These are phyloP conservation scores for Ectemnius cavifrons DNA, from an alignment of 2,888 invertebrate species.

Conservation along the genomic window DNA sequence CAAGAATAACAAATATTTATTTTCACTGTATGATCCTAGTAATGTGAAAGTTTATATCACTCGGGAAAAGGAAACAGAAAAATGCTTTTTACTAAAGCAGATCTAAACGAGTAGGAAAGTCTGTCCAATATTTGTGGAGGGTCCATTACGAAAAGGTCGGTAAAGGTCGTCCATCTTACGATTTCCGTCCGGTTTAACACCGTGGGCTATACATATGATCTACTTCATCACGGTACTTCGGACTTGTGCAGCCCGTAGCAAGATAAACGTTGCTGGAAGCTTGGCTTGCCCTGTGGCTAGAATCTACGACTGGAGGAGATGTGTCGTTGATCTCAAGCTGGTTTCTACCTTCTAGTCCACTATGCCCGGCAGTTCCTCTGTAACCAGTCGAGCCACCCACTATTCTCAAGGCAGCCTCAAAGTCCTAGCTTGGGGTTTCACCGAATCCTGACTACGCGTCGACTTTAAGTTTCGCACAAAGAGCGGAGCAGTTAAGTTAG, in stretches of 20 bases:
- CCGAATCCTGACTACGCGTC: slow-evolving; percentile 26
- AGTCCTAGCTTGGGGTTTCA: slow-evolving; percentile 39
- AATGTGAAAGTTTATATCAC: not conserved
- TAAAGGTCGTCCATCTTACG: no score
- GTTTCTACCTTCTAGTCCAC: slow-evolving; percentile 54
- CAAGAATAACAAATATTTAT: no score
- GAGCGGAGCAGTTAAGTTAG: slow-evolving; percentile 57
- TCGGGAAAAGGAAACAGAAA: no score
- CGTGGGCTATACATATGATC: not conserved
- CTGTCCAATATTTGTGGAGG: no score
- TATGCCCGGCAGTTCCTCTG: slow-evolving; percentile 44
- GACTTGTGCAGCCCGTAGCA: slow-evolving; percentile 44
- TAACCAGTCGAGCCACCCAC: slow-evolving; percentile 37
- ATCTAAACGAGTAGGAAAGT: no score
- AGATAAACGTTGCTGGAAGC: slow-evolving; percentile 53
- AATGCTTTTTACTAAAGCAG: no score
- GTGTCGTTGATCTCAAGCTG: slow-evolving; percentile 53
- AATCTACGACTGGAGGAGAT: slow-evolving; percentile 42
- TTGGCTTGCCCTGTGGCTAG: slow-evolving; percentile 48
- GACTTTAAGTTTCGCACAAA: slow-evolving; percentile 62
- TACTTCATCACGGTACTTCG: slow-evolving; percentile 22
- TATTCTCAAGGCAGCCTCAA: slow-evolving; percentile 40
- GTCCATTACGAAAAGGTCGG: no score
- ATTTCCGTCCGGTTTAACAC: slow-evolving; percentile 21
- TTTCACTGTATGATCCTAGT: no score